Evolutionary conservation across 2,797 vertebrate genomes (phyloP), one percentile per base, ranked within the genome.

Genomic region (Crocidura indochinensis): DNA sequence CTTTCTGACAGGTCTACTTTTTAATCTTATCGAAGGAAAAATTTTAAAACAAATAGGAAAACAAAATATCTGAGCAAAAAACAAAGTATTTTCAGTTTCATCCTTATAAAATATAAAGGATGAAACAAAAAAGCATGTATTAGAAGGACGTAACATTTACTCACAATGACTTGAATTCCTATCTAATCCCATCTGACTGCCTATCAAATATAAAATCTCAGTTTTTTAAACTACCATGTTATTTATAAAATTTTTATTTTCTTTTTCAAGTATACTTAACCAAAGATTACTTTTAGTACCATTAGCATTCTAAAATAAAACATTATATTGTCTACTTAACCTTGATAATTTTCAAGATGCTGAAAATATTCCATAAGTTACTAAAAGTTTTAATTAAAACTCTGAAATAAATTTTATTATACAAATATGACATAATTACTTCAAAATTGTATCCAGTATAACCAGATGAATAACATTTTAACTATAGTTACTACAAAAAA

Each of bases 341-440:
- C 44, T 87, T 93, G 8, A 56, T 88, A 83, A 47, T 84, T 24
- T 51, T 72, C 2, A 86, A 88, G 51, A 88, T 92, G 46, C 17
- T 19, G 27, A 80, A 64, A 78, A 47, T 60, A 95, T 62, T 92
- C 92, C 10, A 76, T 74, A 17, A 77, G 79, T 92, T 79, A 82
- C 29, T 76, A 53, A 69, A 29, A 74, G 47, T 79, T 75, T 80
- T 29, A 79, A 79, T 17, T 90, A 79, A 94, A 92, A 87, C 4
- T n/a, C 64, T 56, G 47, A 84, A 44, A 20, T 79, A 7, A 38
- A 9, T 68, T 68, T 1, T 75, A 87, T 89, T 82, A 80, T 38
- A 94, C 26, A 86, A 94, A 75, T 44, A 93, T 76, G 20, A 84
- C 10, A 12, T 75, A 69, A 87, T 82, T 88, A 85, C 24, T 90